Percentiles rank a stretch among this genome's conserved stretches.
Conservation (phyloP, 2,113 vertebrate species). For the Raja brachyura region DNA sequence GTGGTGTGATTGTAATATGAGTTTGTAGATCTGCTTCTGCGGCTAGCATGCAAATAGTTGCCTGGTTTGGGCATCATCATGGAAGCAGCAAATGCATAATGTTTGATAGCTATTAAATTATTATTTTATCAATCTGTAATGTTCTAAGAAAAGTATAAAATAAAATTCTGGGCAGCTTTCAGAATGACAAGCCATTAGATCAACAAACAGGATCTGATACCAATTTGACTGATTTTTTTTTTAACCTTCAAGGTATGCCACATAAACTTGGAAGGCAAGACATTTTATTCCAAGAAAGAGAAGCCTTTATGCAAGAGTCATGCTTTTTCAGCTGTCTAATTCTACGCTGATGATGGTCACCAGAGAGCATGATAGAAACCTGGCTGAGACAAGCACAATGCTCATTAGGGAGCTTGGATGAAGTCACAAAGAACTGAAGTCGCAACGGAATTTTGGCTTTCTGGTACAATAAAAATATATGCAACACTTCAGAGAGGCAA, state of each 20-base stretch:
- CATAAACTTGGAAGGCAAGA: slow-evolving; percentile 97
- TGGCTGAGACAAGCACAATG: neutral
- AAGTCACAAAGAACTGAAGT: slow-evolving; percentile 26
- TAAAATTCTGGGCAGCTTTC: neutral
- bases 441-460: neutral
- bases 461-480: slow-evolving; percentile 4
- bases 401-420: neutral
- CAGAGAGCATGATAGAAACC: neutral
- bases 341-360: neutral
- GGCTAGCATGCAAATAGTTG: too few relatives aligned
- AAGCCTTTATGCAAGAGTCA: slow-evolving; percentile 98
- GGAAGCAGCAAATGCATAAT: neutral
- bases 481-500: slow-evolving; percentile 22
- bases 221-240: neutral
- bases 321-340: slow-evolving; percentile 83
- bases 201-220: neutral
- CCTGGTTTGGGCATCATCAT: too few relatives aligned
- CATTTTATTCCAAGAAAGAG: slow-evolving; percentile 98
- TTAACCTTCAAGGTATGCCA: slow-evolving; percentile 79
- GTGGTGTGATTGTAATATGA: too few relatives aligned
- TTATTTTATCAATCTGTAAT: neutral
- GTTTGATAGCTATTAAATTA: neutral
- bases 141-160: neutral
- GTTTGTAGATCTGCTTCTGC: too few relatives aligned
- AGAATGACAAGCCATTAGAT: neutral